phyloP scores from a whole-genome alignment of 2,797 vertebrate genomes.

The Ibycter americanus region DNA sequence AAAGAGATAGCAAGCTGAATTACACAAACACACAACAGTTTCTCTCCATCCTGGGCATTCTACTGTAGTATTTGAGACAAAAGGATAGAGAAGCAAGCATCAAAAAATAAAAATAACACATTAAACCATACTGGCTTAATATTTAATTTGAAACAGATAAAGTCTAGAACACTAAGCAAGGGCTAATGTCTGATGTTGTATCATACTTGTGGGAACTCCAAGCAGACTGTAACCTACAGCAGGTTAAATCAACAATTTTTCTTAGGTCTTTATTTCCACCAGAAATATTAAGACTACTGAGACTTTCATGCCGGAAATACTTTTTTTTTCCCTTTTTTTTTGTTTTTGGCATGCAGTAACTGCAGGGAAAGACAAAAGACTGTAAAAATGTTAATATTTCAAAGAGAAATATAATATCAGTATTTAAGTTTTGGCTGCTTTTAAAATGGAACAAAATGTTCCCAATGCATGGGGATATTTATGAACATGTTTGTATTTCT shows the following conservation, averaged over 20 bases:
- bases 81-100: not conserved
- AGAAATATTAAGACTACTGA: not conserved
- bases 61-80: not conserved
- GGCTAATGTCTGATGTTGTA: not conserved
- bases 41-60: not conserved
- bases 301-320: not conserved
- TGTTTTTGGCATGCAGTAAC: not conserved
- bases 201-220: not conserved
- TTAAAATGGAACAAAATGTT: not conserved
- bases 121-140: not conserved
- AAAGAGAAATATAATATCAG: not conserved
- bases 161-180: not conserved
- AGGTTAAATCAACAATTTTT: not conserved
- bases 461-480: accelerated
- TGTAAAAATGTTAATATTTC: not conserved
- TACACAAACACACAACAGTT: not conserved
- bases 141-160: not conserved
- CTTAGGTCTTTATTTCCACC: not conserved
- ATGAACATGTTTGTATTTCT: not conserved
- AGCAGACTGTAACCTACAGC: not conserved
- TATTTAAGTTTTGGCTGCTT: not conserved
- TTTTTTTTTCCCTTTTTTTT: not conserved
- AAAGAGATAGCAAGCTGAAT: not conserved
- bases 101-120: not conserved
- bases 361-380: not conserved